Conservation (phyloP, 2,113 vertebrate genomes). For the Atrichornis clamosus region DNA sequence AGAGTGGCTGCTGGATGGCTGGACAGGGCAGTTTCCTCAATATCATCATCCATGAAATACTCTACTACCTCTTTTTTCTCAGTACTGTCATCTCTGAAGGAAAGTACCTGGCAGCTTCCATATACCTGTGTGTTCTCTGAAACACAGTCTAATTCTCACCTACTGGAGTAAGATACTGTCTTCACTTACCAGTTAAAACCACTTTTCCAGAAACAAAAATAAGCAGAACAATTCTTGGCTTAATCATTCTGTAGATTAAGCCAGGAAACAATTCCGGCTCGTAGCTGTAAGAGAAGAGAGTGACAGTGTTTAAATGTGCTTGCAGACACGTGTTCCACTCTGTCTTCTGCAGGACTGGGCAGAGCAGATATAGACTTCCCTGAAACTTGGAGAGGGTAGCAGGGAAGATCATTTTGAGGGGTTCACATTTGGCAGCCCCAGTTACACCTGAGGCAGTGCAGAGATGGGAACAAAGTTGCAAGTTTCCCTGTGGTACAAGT, state of each 20-base stretch:
- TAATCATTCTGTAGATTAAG: conserved; percentile 99
- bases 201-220: conserved; percentile 99
- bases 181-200: conserved; percentile 91
- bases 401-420: not conserved
- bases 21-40: not conserved
- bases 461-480: not conserved
- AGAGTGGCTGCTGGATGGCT: not conserved
- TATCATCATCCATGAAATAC: not conserved
- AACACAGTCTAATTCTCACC: not conserved
- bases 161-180: not conserved
- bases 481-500: not conserved
- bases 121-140: not conserved
- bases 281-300: conserved; percentile 79
- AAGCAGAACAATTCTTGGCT: conserved; percentile 96
- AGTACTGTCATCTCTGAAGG: not conserved
- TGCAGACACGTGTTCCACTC: not conserved
- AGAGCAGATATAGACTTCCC: not conserved
- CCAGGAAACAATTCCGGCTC: conserved; percentile 98
- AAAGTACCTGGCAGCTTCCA: not conserved
- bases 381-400: not conserved
- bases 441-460: not conserved
- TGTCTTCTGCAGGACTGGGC: not conserved
- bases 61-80: not conserved
- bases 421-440: not conserved
- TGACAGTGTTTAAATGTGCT: not conserved